Base-by-base conservation (phyloP, 2,888 invertebrate species). In the Marasmarcha lunaedactyla region DNA sequence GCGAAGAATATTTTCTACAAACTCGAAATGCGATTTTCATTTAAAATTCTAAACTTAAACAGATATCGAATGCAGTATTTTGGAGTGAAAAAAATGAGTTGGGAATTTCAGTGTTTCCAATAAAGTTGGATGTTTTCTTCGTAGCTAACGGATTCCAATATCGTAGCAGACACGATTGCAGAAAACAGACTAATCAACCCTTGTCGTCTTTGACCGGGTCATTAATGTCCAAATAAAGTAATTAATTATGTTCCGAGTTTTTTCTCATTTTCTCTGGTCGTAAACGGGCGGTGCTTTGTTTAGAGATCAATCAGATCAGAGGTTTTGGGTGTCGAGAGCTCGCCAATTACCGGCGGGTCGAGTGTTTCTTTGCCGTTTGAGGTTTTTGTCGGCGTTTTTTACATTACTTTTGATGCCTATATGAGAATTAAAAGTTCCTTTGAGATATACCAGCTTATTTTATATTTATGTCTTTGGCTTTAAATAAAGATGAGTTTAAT, bases 181-280 rank as follows among this genome's bases (percentile, higher is more conserved):
- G 57, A 64, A 66, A 71, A 67, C 64, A 68, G 64, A 72, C 69
- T 66, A 74, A 73, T 72, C 67, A 71, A 73, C 76, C 73, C 69
- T 70, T 20, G 20, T 20, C 71, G 63, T 71, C 63, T 66, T 69
- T 68, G 71, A 69, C 66, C 61, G 57, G 66, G 70, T 73, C 79
- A 73, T 79, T 79, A 79, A 79, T 79, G 78, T 79, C 78, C 71
- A 73, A 79, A 81, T 78, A 73, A 78, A 74, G 78, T 76, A 79
- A 81, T 83, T 81, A 77, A 78, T 79, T 77, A 74, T 67, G 70
- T 69, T 71, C 56, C 60, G 53, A 55, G 64, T 68, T 73, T 74
- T 70, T 77, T 65, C 70, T 70, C 62, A 67, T 74, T 77, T 71
- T 69, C 67, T 59, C 20, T 20, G 69, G 57, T 52, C 64, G 72